Evolutionary conservation across 2,888 invertebrate genomes (phyloP).

Genomic region (Polyploca ridens): DNA sequence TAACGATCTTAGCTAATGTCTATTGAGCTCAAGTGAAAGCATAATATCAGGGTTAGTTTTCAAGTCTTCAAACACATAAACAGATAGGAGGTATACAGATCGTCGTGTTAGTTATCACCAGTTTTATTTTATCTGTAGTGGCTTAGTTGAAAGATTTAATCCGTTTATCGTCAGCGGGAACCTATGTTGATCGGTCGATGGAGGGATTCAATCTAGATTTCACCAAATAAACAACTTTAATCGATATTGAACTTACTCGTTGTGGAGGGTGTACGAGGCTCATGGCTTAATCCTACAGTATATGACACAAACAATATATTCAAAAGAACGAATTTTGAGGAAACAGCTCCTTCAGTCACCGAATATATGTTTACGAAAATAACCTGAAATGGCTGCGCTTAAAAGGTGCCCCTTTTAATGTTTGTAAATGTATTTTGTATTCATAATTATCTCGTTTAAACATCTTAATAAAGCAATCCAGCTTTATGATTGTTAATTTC

Average conservation of each 20-base stretch:
- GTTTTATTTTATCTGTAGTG: neutral
- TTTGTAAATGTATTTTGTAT: conserved; percentile 30
- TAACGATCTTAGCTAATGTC: conserved; percentile 31
- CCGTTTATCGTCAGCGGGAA: neutral
- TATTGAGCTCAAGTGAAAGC: neutral
- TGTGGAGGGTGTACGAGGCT: conserved; percentile 36
- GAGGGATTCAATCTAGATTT: neutral
- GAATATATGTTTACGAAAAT: conserved; percentile 13
- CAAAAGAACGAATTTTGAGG: too few species aligned
- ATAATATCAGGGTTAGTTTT: neutral
- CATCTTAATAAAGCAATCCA: conserved; percentile 66
- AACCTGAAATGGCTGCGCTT: neutral
- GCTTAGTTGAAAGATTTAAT: neutral
- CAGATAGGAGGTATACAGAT: too few species aligned
- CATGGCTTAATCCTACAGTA: too few species aligned
- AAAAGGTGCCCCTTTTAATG: neutral
- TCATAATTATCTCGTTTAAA: conserved; percentile 42
- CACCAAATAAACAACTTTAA: neutral
- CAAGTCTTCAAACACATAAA: neutral
- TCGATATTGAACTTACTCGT: conserved; percentile 16
- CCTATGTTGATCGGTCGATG: neutral
- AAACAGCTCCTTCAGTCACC: too few species aligned
- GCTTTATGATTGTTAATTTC: conserved; percentile 66
- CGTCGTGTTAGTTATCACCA: neutral
- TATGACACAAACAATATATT: too few species aligned